Evolutionary conservation across 2,888 invertebrate species (phyloP).

Genomic region (Euzophera pinguis): DNA sequence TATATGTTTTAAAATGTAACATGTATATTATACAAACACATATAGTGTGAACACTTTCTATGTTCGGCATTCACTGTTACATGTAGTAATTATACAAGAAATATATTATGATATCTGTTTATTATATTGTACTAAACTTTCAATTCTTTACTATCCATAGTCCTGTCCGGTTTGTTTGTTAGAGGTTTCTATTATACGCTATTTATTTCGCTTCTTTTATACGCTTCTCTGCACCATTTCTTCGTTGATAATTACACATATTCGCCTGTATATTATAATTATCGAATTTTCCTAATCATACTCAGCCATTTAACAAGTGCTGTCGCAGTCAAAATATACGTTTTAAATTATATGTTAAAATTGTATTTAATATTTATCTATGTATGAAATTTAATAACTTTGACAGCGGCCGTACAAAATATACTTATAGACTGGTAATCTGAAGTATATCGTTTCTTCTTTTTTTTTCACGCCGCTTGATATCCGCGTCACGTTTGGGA

Average conservation of each 20-base stretch:
- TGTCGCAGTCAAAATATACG: slow-evolving; percentile 34
- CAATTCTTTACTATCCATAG: slow-evolving; percentile 31
- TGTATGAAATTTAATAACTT: slow-evolving; percentile 15
- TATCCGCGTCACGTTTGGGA: slow-evolving; percentile 74
- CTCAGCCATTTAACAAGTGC: slow-evolving; percentile 29
- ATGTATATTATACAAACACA: slow-evolving; percentile 9
- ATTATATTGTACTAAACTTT: slow-evolving; percentile 16
- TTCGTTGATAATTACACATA: slow-evolving; percentile 25
- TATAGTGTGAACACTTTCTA: slow-evolving; percentile 33
- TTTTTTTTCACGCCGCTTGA: slow-evolving; percentile 79
- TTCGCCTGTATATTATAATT: slow-evolving; percentile 25
- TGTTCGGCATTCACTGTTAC: slow-evolving; percentile 34
- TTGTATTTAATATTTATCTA: not conserved
- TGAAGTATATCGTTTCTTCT: slow-evolving; percentile 76
- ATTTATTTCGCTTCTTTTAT: slow-evolving; percentile 55
- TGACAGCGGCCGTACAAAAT: slow-evolving; percentile 41
- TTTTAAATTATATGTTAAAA: not conserved
- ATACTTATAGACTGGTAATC: slow-evolving; percentile 54
- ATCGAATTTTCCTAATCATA: slow-evolving; percentile 6
- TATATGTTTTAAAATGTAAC: slow-evolving; percentile 1
- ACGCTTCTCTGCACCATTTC: slow-evolving; percentile 54
- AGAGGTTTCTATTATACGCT: slow-evolving; percentile 39
- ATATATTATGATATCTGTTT: slow-evolving; percentile 15
- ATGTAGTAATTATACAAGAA: slow-evolving; percentile 23
- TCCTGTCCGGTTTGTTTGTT: slow-evolving; percentile 44